A percentile compares a stretch with the other conserved stretches of the same genome.
Evolutionary conservation across 2,113 vertebrate species (phyloP).

Genomic region (Zapornia atra): DNA sequence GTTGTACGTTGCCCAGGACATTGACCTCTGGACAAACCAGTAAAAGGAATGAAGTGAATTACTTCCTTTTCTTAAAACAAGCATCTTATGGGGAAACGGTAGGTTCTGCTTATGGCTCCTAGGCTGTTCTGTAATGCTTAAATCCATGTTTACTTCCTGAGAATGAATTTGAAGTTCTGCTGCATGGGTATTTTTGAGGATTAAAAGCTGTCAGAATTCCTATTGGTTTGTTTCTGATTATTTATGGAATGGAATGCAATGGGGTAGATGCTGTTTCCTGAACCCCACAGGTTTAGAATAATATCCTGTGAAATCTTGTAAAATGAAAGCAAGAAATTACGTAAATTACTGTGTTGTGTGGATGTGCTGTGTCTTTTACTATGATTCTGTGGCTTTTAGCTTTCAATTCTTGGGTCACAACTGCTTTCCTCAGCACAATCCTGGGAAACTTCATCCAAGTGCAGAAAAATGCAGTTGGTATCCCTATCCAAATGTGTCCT

Average conservation of each 20-base stretch:
- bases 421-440: neutral
- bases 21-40: neutral
- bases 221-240: neutral
- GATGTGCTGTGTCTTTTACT: neutral
- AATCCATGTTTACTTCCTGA: neutral
- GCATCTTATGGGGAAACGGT: neutral
- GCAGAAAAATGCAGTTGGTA: neutral
- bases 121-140: neutral
- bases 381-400: neutral
- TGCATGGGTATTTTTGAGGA: neutral
- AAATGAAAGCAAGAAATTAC: neutral
- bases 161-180: neutral
- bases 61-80: neutral
- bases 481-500: neutral
- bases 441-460: neutral
- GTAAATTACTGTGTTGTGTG: neutral
- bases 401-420: neutral
- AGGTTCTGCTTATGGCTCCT: neutral
- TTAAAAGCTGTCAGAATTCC: neutral
- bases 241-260: neutral
- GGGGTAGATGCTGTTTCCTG: neutral
- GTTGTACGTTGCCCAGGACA: neutral
- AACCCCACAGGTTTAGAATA: neutral
- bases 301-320: neutral
- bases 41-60: neutral